These are phyloP conservation scores for Naja naja DNA, from an alignment of 2,113 vertebrate genomes.

Conservation along the genomic window DNA sequence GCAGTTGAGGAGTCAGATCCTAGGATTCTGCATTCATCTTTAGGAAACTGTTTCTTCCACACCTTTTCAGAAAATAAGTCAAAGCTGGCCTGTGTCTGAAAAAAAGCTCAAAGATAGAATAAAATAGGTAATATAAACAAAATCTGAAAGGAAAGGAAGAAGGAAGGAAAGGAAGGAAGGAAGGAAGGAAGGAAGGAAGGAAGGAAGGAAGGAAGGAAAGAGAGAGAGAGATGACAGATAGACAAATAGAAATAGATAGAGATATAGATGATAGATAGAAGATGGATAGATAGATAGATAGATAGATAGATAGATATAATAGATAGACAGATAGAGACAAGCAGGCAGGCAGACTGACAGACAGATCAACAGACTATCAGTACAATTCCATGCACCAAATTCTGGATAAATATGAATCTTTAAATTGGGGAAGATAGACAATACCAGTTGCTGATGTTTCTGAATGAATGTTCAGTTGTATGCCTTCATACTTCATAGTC, in stretches of 20 bases:
- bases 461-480: neutral
- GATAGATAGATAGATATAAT: too few relatives aligned
- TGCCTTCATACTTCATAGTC: neutral
- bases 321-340: too few relatives aligned
- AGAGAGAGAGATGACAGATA: too few relatives aligned
- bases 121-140: neutral
- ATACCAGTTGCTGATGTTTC: neutral
- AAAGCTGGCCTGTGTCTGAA: neutral
- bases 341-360: too few relatives aligned
- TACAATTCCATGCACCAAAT: neutral
- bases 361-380: neutral
- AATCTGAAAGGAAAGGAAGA: too few relatives aligned
- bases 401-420: neutral
- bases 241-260: too few relatives aligned
- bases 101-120: neutral
- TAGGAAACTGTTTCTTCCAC: neutral
- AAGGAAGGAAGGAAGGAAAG: too few relatives aligned
- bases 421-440: neutral
- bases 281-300: too few relatives aligned
- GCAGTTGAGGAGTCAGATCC: constrained; percentile 35
- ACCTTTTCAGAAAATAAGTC: neutral
- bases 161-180: too few relatives aligned
- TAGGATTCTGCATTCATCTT: neutral
- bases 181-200: too few relatives aligned
- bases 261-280: too few relatives aligned